phyloP scores from a whole-genome alignment of 2,797 vertebrate genomes.

The Malurus leucopterus region DNA sequence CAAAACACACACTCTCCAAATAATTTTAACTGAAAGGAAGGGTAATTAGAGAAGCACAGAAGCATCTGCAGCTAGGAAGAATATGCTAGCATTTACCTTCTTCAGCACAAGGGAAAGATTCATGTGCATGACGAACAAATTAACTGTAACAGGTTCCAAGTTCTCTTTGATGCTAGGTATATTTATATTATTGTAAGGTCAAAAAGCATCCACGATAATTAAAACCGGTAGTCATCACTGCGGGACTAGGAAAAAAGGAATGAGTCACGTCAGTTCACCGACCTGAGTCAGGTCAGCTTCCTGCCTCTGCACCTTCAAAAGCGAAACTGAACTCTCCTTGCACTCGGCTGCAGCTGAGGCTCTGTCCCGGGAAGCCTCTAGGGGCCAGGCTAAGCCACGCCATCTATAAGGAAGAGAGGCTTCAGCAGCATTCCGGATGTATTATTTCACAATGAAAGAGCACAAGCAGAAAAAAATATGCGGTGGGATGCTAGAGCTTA shows the following conservation, averaged over 20 bases:
- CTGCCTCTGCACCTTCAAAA: neutral
- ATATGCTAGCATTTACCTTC: no score
- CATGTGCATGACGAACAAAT: no score
- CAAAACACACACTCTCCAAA: no score
- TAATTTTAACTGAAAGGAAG: no score
- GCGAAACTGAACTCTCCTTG: neutral
- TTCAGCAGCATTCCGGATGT: neutral
- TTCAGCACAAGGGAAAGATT: no score
- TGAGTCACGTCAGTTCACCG: no score
- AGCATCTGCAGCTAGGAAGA: no score
- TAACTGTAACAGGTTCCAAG: no score
- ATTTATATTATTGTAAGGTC: neutral
- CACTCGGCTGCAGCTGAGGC: neutral
- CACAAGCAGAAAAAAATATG: neutral
- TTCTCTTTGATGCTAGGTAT: no score
- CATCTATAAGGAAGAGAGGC: neutral
- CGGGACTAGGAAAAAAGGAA: neutral
- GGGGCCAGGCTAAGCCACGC: neutral
- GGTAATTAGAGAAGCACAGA: no score
- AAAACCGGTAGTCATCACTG: neutral
- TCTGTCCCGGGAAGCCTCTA: neutral
- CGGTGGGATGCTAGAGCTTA: neutral
- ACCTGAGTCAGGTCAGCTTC: no score
- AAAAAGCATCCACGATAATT: neutral
- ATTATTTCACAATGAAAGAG: neutral